Evolutionary conservation across 1,140 invertebrate genomes (phyloP).

Genomic region (Drosophila insularis): DNA sequence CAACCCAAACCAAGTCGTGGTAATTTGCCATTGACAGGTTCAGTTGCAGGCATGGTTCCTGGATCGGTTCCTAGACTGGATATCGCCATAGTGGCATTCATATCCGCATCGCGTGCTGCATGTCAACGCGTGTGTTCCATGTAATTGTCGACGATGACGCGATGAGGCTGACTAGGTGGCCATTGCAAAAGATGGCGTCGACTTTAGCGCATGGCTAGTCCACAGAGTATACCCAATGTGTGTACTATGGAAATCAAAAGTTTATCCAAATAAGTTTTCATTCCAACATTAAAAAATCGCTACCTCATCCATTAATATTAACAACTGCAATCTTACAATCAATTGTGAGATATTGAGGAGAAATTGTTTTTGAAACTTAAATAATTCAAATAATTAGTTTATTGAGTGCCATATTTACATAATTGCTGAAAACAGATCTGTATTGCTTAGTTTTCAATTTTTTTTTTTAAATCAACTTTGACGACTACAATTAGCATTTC

Average conservation of each 20-base stretch:
- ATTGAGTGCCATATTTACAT: too few species aligned
- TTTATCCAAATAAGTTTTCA: not conserved
- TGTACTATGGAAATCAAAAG: not conserved
- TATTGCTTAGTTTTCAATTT: too few species aligned
- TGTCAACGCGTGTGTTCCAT: conserved; percentile 78
- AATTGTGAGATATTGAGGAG: too few species aligned
- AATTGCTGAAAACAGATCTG: too few species aligned
- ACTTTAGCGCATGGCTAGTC: conserved; percentile 9
- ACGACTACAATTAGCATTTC: too few species aligned
- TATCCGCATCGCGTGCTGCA: conserved; percentile 77
- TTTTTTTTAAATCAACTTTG: too few species aligned
- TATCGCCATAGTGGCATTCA: conserved; percentile 20
- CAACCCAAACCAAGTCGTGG: conserved; percentile 16
- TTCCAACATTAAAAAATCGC: too few species aligned
- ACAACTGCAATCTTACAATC: too few species aligned
- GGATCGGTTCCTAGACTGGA: conserved; percentile 17
- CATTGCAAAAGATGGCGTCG: conserved; percentile 52
- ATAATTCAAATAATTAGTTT: too few species aligned
- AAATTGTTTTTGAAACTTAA: not conserved
- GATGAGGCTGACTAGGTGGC: conserved; percentile 46
- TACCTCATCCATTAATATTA: too few species aligned
- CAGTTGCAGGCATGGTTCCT: conserved; percentile 32
- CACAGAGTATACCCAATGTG: not conserved
- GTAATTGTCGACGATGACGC: conserved; percentile 57
- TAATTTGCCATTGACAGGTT: conserved; percentile 79